Conservation (phyloP, 2,888 invertebrate species). For the Nysson spinosus region DNA sequence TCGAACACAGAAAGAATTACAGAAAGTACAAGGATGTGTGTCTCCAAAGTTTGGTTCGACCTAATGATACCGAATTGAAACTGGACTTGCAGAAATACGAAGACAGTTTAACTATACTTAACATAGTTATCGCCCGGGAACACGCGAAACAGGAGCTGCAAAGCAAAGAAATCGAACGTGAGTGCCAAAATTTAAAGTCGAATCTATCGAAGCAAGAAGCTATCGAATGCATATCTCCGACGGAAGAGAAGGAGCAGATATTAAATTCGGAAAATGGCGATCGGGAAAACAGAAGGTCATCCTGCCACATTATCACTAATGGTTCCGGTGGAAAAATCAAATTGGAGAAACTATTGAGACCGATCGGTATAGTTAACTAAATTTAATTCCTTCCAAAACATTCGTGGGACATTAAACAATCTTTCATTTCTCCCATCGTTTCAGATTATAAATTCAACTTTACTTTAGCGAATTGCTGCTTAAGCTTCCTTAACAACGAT, state of each 20-base stretch:
- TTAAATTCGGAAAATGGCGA: constrained; percentile 1
- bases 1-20: constrained; percentile 84
- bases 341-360: constrained; percentile 80
- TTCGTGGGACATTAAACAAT: background rate
- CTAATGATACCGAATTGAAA: constrained; percentile 86
- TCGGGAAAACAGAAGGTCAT: constrained; percentile 13
- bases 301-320: constrained; percentile 19
- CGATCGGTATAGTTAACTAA: constrained; percentile 78
- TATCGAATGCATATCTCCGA: background rate
- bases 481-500: constrained; percentile 83
- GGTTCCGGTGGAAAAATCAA: constrained; percentile 34
- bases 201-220: constrained; percentile 70
- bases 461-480: constrained; percentile 85
- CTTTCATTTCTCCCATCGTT: background rate
- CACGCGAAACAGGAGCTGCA: constrained; percentile 85
- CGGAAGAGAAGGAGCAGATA: constrained; percentile 24
- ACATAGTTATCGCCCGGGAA: constrained; percentile 88
- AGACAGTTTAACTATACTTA: constrained; percentile 85
- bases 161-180: constrained; percentile 37
- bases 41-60: constrained; percentile 84
- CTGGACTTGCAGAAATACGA: constrained; percentile 87
- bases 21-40: constrained; percentile 84
- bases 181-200: constrained; percentile 21
- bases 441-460: constrained; percentile 87
- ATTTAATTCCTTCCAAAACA: no score